phyloP scores from a whole-genome alignment of 2,113 vertebrate species.

The Ptilonorhynchus violaceus region DNA sequence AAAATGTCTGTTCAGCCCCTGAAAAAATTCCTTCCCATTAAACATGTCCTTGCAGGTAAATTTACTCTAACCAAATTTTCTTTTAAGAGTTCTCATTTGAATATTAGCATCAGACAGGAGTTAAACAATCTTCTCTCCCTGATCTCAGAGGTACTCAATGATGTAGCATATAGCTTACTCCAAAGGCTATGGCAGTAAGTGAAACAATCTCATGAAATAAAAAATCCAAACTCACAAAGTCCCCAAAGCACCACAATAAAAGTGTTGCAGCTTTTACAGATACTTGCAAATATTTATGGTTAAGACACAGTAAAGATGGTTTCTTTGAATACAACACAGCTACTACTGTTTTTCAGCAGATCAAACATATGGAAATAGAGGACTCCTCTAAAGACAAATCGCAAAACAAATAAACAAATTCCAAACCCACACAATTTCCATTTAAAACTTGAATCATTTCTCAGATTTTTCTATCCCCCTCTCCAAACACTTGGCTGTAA shows the following conservation, averaged over 20 bases:
- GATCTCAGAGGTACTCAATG: background rate
- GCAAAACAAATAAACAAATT: background rate
- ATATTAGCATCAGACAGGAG: background rate
- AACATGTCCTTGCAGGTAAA: background rate
- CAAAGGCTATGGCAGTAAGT: background rate
- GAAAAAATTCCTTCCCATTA: background rate
- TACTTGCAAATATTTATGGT: background rate
- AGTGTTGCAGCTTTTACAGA: background rate
- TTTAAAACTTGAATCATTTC: background rate
- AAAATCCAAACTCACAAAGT: background rate
- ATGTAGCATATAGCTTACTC: background rate
- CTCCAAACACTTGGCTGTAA: background rate
- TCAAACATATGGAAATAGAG: background rate
- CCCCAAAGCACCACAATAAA: background rate
- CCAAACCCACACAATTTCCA: background rate
- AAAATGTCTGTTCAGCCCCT: background rate
- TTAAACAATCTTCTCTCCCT: background rate
- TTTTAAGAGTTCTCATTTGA: background rate
- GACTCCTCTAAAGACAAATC: background rate
- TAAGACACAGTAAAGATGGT: background rate
- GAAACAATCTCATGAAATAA: background rate
- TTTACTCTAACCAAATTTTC: background rate
- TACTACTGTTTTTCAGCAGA: background rate
- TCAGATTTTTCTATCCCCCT: background rate
- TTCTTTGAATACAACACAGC: background rate